These are phyloP conservation scores for Dasysyrphus tricinctus DNA, from an alignment of 2,888 invertebrate species.

Conservation along the genomic window DNA sequence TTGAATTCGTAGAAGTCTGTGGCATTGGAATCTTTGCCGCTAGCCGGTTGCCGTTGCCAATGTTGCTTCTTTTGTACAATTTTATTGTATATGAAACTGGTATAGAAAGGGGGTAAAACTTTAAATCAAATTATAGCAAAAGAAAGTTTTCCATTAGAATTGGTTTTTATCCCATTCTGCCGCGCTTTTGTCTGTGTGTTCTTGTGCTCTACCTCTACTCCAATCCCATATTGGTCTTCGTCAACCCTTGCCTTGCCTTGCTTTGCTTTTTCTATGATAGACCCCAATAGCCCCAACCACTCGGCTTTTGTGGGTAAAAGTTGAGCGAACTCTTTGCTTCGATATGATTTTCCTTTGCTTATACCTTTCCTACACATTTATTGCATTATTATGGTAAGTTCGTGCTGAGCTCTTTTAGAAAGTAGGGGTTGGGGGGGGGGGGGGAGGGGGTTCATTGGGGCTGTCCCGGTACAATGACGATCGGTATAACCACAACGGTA, in stretches of 20 bases:
- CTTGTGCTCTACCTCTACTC: not conserved
- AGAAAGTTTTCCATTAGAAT: constrained; percentile 74
- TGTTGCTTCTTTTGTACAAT: not conserved
- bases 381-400: constrained; percentile 72
- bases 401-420: constrained; percentile 42
- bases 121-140: constrained; percentile 73
- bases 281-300: constrained; percentile 1
- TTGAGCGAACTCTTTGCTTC: constrained; percentile 71
- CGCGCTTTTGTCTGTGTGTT: constrained; percentile 40
- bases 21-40: constrained; percentile 9
- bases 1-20: constrained; percentile 31
- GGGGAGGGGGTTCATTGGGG: constrained; percentile 45
- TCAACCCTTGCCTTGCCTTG: constrained; percentile 42
- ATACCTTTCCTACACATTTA: constrained; percentile 66
- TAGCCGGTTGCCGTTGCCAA: not conserved
- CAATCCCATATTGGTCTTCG: not conserved
- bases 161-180: constrained; percentile 41
- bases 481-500: constrained; percentile 26
- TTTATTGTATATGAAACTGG: constrained; percentile 18
- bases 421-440: constrained; percentile 10
- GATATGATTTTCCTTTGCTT: not conserved
- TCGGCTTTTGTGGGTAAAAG: constrained; percentile 63
- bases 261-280: not conserved
- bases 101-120: constrained; percentile 45
- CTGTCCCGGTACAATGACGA: constrained; percentile 21